These are phyloP conservation scores for Tridacna gigas DNA, from an alignment of 2,888 invertebrate genomes.

Conservation along the genomic window DNA sequence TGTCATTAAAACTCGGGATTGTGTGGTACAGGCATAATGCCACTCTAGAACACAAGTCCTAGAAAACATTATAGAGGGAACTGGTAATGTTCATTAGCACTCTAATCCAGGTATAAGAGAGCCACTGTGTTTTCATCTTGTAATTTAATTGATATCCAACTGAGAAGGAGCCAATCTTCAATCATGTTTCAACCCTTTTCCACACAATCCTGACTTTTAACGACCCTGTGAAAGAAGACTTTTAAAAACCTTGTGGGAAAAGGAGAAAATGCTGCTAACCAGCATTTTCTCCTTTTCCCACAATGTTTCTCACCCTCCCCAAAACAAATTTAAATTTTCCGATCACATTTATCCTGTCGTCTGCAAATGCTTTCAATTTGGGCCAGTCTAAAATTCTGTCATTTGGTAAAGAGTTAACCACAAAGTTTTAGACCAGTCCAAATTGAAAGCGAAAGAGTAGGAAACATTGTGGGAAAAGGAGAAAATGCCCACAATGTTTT, in stretches of 20 bases:
- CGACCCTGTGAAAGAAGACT: not conserved
- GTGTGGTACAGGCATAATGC: too few species aligned
- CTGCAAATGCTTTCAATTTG: too few species aligned
- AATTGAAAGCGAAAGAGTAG: too few species aligned
- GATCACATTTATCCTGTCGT: too few species aligned
- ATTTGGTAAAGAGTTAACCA: too few species aligned
- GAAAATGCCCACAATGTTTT: too few species aligned
- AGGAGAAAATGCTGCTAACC: not conserved
- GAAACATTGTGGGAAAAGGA: too few species aligned
- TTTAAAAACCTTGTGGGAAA: not conserved
- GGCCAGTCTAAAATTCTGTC: too few species aligned
- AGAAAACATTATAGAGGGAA: not conserved
- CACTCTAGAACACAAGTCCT: too few species aligned
- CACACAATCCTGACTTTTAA: not conserved
- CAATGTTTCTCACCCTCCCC: not conserved
- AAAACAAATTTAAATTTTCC: too few species aligned
- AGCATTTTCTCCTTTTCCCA: not conserved
- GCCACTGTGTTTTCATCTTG: slow-evolving; percentile 23
- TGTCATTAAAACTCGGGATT: too few species aligned
- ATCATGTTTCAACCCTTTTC: not conserved
- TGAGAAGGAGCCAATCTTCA: slow-evolving; percentile 42
- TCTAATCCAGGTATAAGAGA: slow-evolving; percentile 20
- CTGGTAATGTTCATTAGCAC: slow-evolving; percentile 22
- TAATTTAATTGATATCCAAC: slow-evolving; percentile 26
- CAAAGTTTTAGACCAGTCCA: too few species aligned